These are phyloP conservation scores for Sigmodon hispidus DNA, from an alignment of 2,113 vertebrate species.

Conservation along the genomic window DNA sequence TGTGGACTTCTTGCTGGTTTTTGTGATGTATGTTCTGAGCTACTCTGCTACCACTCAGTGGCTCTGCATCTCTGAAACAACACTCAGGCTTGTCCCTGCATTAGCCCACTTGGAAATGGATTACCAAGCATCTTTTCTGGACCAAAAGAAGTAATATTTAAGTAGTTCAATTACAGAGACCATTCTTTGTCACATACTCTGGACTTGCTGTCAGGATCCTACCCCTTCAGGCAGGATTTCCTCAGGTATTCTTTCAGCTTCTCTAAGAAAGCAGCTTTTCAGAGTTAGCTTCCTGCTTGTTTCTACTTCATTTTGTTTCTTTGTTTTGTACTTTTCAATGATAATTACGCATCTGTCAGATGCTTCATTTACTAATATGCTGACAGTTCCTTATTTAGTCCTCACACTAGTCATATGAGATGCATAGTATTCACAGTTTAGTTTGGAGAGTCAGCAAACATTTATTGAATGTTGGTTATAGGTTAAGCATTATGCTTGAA, in stretches of 20 bases:
- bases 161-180: not conserved
- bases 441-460: slow-evolving; percentile 3
- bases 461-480: slow-evolving; percentile 21
- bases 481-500: not conserved
- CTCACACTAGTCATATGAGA: not conserved
- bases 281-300: slow-evolving; percentile 9
- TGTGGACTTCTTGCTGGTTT: not conserved
- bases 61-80: not conserved
- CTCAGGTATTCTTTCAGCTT: not conserved
- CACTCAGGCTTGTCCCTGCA: not conserved
- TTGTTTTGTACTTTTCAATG: slow-evolving; percentile 41
- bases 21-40: slow-evolving; percentile 20
- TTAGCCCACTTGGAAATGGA: slow-evolving; percentile 30
- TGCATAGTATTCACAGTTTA: slow-evolving; percentile 15
- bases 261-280: slow-evolving; percentile 18
- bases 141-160: slow-evolving; percentile 6
- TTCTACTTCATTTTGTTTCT: slow-evolving; percentile 36
- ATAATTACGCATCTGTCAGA: slow-evolving; percentile 30
- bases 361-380: slow-evolving; percentile 45
- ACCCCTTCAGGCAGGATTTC: not conserved
- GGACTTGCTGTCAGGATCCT: not conserved
- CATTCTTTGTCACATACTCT: not conserved
- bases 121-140: slow-evolving; percentile 39
- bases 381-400: slow-evolving; percentile 42
- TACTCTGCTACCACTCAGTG: not conserved